Base-by-base conservation (phyloP, 2,113 vertebrate species). In the Scophthalmus maximus region DNA sequence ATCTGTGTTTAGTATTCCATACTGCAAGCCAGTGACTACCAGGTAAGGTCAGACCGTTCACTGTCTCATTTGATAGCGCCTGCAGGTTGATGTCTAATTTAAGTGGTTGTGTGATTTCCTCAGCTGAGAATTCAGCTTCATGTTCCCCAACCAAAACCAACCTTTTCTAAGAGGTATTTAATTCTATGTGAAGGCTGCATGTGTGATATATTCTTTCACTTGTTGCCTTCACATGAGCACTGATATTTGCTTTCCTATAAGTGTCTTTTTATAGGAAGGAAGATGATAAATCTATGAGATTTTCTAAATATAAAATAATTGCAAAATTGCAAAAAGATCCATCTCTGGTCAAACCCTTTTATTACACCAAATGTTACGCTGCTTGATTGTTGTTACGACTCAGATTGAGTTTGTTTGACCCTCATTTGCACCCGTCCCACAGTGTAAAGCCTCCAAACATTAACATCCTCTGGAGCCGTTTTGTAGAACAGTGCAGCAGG, bases 91-190 rank as follows among this genome's bases (percentile, higher is more conserved):
- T 55, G 46, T 68, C 49, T n/a, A n/a, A n/a, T n/a, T n/a, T n/a
- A n/a, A n/a, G n/a, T n/a, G n/a, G n/a, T n/a, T n/a, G n/a, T n/a
- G 25, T 29, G 38, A 69, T 67, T 71, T 76, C 23, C 46, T 71
- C 44, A 47, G 46, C n/a, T 17, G n/a, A 26, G 52, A 49, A 63
- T 68, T 55, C 73, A 72, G 32, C 44, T 34, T 51, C n/a, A 57
- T 38, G 26, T 25, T 26, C 10, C 9, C n/a, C 17, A 34, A 18
- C 29, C n/a, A 10, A 40, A 26, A 73, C 25, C 5, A 76, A 22
- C 5, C 18, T 36, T 68, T 46, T 60, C 29, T 9, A 46, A 49
- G 50, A 58, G 58, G n/a, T 56, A n/a, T n/a, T n/a, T n/a, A n/a
- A n/a, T n/a, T n/a, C n/a, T n/a, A n/a, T n/a, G n/a, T n/a, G n/a